Conservation (phyloP, 2,113 vertebrate genomes). For the Elachura formosa region DNA sequence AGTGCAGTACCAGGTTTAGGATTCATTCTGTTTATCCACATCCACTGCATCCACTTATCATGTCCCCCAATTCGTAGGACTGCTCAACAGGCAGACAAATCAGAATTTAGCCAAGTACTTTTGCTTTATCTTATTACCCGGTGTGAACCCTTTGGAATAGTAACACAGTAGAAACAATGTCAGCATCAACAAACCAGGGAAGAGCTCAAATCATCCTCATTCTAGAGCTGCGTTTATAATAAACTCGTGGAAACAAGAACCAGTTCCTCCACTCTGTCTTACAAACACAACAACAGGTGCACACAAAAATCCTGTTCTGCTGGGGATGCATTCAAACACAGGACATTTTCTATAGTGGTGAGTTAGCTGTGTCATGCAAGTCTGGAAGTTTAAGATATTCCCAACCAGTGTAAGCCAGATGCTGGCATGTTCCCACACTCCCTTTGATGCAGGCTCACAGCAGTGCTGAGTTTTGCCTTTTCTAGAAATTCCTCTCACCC, state of each 20-base stretch:
- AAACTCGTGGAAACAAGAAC: not conserved
- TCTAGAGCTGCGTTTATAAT: not conserved
- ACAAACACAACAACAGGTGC: not conserved
- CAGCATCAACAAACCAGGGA: not conserved
- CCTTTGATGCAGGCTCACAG: not conserved
- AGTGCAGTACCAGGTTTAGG: not conserved
- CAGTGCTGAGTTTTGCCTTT: not conserved
- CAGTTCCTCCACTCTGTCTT: not conserved
- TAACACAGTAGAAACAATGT: not conserved
- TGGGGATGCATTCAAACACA: not conserved
- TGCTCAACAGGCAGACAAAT: accelerated
- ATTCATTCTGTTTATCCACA: not conserved
- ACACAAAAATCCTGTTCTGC: not conserved
- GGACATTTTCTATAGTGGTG: not conserved
- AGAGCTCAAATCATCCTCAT: not conserved
- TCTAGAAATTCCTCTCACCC: not conserved
- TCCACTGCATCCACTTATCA: accelerated
- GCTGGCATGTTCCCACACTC: not conserved
- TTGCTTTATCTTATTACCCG: not conserved
- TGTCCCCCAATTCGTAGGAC: not conserved
- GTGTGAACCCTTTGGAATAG: not conserved
- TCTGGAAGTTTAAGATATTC: not conserved
- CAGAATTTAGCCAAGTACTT: not conserved
- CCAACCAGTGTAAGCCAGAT: not conserved
- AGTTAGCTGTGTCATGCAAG: too few relatives aligned